Evolutionary conservation across 2,888 invertebrate species (phyloP).

Genomic region (Eupsilia transversa): DNA sequence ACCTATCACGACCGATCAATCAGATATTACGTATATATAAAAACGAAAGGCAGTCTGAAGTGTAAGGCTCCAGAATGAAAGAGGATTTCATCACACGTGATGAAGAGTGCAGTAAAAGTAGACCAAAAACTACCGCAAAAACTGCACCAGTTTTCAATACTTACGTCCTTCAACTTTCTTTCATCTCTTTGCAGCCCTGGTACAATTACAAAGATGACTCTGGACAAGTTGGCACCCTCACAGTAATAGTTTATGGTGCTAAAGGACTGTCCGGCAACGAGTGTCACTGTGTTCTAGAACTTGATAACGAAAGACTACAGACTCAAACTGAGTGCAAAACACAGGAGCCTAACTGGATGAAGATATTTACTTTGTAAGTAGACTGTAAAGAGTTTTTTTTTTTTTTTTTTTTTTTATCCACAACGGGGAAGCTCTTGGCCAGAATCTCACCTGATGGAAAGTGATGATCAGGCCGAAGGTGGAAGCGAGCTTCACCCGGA

Average conservation of each 20-base stretch:
- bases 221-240: conserved; percentile 96
- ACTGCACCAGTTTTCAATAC: no score
- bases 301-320: conserved; percentile 97
- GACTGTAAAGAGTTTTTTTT: no score
- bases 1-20: not conserved
- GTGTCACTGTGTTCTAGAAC: conserved; percentile 97
- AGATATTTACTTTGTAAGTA: conserved; percentile 98
- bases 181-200: conserved; percentile 83
- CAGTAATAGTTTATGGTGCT: conserved; percentile 96
- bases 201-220: conserved; percentile 76
- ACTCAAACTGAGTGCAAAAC: conserved; percentile 99
- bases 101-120: not conserved
- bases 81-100: not conserved
- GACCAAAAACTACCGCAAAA: no score
- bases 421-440: no score
- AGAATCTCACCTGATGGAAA: no score
- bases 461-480: no score
- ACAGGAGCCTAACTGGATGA: conserved; percentile 98
- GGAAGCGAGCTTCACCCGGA: no score
- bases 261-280: conserved; percentile 96
- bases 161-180: not conserved
- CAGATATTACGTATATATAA: not conserved
- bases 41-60: not conserved
- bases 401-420: no score
- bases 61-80: not conserved